Conservation (phyloP, 2,797 vertebrate genomes). For the Galago senegalensis region DNA sequence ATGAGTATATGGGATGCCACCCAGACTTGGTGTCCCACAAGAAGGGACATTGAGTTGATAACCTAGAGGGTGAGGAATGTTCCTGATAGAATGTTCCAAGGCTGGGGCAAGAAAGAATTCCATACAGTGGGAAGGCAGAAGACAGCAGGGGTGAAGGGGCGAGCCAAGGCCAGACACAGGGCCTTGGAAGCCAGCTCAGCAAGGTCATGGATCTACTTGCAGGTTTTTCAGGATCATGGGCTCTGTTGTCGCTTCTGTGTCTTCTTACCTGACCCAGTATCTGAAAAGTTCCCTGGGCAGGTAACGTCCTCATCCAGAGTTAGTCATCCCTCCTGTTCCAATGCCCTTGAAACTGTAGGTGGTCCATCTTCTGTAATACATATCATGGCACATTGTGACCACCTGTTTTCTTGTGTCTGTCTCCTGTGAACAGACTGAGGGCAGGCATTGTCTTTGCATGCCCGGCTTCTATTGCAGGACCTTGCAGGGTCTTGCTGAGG, state of each 20-base stretch:
- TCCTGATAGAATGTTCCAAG: not conserved
- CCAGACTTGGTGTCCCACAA: not conserved
- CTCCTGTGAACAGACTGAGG: not conserved
- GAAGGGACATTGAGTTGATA: not conserved
- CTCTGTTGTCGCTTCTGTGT: not conserved
- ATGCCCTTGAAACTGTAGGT: not conserved
- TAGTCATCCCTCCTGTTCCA: not conserved
- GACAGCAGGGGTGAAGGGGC: too few species aligned
- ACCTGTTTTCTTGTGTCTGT: not conserved
- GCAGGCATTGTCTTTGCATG: not conserved
- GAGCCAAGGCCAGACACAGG: not conserved
- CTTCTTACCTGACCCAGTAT: not conserved
- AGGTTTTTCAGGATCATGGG: not conserved
- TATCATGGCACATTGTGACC: accelerated
- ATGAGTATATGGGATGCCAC: not conserved
- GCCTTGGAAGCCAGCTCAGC: not conserved
- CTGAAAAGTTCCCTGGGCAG: not conserved
- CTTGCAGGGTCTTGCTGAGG: not conserved
- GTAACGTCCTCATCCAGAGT: not conserved
- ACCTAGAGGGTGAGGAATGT: not conserved
- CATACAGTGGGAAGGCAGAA: not conserved
- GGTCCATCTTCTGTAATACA: accelerated
- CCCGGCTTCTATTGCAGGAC: not conserved
- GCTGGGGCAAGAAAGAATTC: not conserved
- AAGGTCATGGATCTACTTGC: too few species aligned